phyloP scores from a whole-genome alignment of 2,113 vertebrate species.

The Perccottus glenii region DNA sequence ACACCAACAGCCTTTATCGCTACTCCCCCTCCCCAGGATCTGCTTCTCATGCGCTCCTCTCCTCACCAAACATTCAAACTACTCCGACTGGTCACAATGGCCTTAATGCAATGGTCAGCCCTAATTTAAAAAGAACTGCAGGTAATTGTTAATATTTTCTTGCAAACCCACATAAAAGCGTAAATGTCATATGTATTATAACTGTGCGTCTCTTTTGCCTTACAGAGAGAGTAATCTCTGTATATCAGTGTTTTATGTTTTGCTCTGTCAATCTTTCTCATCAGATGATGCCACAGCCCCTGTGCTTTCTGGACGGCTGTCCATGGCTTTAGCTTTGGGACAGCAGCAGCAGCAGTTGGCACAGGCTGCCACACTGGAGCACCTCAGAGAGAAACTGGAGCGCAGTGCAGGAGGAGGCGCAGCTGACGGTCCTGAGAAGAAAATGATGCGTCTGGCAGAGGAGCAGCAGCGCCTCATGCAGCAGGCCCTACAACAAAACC shows the following conservation, averaged over 20 bases:
- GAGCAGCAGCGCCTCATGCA: constrained; percentile 95
- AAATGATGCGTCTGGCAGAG: constrained; percentile 81
- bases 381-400: constrained; percentile 90
- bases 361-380: constrained; percentile 86
- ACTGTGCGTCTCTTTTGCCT: no score
- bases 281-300: constrained; percentile 73
- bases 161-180: no score
- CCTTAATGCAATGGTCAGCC: constrained; percentile 79
- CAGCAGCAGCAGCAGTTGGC: constrained; percentile 86
- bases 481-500: constrained; percentile 93
- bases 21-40: constrained; percentile 80
- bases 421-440: constrained; percentile 86
- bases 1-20: constrained; percentile 90
- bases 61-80: constrained; percentile 85
- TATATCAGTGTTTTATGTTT: background rate
- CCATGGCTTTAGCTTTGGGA: constrained; percentile 82
- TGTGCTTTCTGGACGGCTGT: constrained; percentile 81
- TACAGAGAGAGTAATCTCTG: no score
- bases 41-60: constrained; percentile 66
- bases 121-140: constrained; percentile 84
- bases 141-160: constrained; percentile 51
- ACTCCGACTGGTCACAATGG: constrained; percentile 74
- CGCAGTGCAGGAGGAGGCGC: constrained; percentile 62
- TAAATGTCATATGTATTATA: no score
- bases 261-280: background rate